Evolutionary conservation across 2,888 invertebrate genomes (phyloP).

Genomic region (Pantelozetes paolii): DNA sequence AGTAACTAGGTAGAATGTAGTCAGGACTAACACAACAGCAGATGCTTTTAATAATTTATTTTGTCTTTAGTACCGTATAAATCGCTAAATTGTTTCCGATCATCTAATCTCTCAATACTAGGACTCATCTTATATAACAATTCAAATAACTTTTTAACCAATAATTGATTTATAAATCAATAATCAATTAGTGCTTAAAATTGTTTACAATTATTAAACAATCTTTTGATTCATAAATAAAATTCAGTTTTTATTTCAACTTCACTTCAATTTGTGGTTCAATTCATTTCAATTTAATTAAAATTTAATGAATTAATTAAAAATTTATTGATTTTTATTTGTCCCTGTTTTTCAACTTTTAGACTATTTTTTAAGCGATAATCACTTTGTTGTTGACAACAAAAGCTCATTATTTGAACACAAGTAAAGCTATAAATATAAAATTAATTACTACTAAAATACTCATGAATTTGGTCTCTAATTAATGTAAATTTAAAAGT

Average conservation of each 20-base stretch:
- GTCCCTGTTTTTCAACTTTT: too few relatives aligned
- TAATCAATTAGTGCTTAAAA: too few relatives aligned
- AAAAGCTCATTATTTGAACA: conserved; percentile 24
- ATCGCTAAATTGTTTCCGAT: conserved; percentile 2
- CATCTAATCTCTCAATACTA: not conserved
- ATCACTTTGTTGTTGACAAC: not conserved
- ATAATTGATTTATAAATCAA: too few relatives aligned
- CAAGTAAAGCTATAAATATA: conserved; percentile 23
- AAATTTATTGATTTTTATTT: conserved; percentile 3
- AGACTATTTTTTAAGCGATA: not conserved
- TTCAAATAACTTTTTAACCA: too few relatives aligned
- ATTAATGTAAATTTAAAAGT: conserved; percentile 20
- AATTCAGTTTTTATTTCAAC: not conserved
- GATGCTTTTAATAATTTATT: conserved; percentile 1
- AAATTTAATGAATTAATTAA: conserved; percentile 4
- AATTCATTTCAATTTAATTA: conserved; percentile 2
- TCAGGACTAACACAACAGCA: conserved; percentile 11
- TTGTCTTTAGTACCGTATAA: conserved; percentile 10
- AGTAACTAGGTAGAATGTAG: too few relatives aligned
- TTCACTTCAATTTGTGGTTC: not conserved
- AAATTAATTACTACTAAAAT: conserved; percentile 16
- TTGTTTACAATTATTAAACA: too few relatives aligned
- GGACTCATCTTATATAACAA: too few relatives aligned
- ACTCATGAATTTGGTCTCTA: not conserved
- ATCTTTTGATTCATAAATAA: not conserved